These are phyloP conservation scores for Panagrolaimus sp. DNA, from an alignment of 1,140 invertebrate genomes.

Conservation along the genomic window DNA sequence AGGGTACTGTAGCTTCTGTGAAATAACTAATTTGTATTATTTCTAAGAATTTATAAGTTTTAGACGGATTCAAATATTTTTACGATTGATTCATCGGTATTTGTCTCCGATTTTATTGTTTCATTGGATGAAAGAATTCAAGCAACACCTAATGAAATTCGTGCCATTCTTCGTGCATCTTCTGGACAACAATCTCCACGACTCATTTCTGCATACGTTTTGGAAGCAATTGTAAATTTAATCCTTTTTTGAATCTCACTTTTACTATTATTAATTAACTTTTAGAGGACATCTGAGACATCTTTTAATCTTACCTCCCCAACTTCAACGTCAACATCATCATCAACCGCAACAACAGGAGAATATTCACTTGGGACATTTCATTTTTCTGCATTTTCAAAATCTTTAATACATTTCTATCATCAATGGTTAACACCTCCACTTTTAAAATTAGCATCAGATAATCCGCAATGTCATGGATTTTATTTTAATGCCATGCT, in stretches of 20 bases:
- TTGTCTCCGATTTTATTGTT: neutral
- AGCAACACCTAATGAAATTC: constrained; percentile 12
- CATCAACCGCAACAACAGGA: neutral
- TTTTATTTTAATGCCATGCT: constrained; percentile 8
- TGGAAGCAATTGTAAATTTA: no score
- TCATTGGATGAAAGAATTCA: constrained; percentile 7
- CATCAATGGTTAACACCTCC: neutral
- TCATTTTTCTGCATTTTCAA: constrained; percentile 7
- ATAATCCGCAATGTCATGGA: neutral
- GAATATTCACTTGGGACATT: constrained; percentile 7
- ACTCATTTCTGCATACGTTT: no score
- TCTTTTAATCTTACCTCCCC: no score
- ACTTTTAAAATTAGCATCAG: neutral
- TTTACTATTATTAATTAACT: no score
- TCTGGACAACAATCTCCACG: no score
- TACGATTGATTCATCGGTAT: neutral
- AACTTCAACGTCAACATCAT: neutral
- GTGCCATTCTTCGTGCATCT: neutral
- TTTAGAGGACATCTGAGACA: no score
- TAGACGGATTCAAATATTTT: neutral
- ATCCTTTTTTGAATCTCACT: no score
- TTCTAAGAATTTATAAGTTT: neutral
- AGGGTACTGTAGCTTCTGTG: no score
- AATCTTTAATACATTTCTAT: neutral
- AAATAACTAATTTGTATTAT: neutral